phyloP scores from a whole-genome alignment of 2,113 vertebrate species.

The Sinocyclocheilus rhinocerous region DNA sequence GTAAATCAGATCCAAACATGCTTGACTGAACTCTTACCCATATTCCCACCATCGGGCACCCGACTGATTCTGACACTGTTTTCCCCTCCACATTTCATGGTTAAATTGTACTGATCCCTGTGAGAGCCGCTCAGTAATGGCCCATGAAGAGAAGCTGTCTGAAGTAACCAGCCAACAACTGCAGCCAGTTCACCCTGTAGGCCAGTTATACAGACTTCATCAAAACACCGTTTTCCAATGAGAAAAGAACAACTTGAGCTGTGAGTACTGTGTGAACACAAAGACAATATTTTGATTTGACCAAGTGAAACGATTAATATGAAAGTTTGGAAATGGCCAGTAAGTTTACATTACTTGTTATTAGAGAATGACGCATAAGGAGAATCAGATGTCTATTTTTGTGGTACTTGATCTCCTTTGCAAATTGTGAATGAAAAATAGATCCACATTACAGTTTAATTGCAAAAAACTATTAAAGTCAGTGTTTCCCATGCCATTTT shows the following conservation, averaged over 20 bases:
- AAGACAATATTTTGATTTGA: conserved; percentile 42
- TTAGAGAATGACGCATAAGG: neutral
- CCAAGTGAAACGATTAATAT: conserved; percentile 4
- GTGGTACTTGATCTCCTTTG: neutral
- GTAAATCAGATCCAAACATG: conserved; percentile 26
- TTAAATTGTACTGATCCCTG: conserved; percentile 35
- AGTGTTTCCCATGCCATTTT: neutral
- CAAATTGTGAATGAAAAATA: conserved; percentile 6
- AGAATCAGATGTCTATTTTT: neutral
- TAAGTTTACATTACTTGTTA: neutral
- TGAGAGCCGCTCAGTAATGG: conserved; percentile 31
- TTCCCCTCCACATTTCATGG: conserved; percentile 34
- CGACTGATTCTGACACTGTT: conserved; percentile 1
- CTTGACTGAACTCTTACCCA: conserved; percentile 22
- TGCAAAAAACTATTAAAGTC: neutral
- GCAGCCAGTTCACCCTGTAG: conserved; percentile 18
- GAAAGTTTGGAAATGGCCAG: neutral
- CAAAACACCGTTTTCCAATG: conserved; percentile 25
- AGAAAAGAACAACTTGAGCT: conserved; percentile 16
- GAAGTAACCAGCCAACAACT: conserved; percentile 28
- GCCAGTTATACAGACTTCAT: conserved; percentile 39
- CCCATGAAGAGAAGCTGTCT: conserved; percentile 36
- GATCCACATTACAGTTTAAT: conserved; percentile 1
- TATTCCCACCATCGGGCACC: conserved; percentile 10
- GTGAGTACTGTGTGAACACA: neutral